phyloP scores from a whole-genome alignment of 2,113 vertebrate species.

The Chloropsis hardwickii region DNA sequence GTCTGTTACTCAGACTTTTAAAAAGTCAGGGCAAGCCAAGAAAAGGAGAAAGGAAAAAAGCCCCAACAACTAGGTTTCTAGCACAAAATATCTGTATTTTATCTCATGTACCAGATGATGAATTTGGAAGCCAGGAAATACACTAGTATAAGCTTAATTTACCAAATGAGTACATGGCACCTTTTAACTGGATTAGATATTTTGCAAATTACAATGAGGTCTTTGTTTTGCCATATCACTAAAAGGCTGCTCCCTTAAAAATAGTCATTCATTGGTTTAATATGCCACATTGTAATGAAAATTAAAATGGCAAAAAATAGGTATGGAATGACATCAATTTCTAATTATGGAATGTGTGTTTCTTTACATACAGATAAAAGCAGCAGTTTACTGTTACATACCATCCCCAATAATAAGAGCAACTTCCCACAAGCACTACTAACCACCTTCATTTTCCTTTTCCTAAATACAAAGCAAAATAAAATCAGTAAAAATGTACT shows the following conservation, averaged over 20 bases:
- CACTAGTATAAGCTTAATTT: constrained; percentile 29
- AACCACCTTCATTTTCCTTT: neutral
- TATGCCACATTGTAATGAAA: neutral
- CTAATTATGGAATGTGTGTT: neutral
- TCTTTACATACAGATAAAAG: neutral
- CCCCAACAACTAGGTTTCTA: neutral
- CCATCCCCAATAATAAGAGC: neutral
- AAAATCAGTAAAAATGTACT: neutral
- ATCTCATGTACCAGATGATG: constrained; percentile 64
- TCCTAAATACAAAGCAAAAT: neutral
- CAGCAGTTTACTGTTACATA: neutral
- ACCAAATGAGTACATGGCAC: neutral
- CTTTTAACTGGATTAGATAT: constrained; percentile 33
- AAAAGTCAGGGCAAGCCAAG: constrained; percentile 16
- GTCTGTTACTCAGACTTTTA: constrained; percentile 43
- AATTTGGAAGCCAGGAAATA: constrained; percentile 55
- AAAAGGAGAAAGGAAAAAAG: neutral
- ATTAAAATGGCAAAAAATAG: neutral
- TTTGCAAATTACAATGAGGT: neutral
- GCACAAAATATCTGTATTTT: constrained; percentile 71
- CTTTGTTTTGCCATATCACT: neutral
- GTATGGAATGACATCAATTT: neutral
- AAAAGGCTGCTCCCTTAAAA: neutral
- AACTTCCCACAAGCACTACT: neutral
- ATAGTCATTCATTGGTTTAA: neutral